A percentile compares a stretch with the other conserved stretches of the same genome.
These are phyloP conservation scores for Caenorhabditis uteleia DNA, from an alignment of 2,888 invertebrate genomes.

Conservation along the genomic window DNA sequence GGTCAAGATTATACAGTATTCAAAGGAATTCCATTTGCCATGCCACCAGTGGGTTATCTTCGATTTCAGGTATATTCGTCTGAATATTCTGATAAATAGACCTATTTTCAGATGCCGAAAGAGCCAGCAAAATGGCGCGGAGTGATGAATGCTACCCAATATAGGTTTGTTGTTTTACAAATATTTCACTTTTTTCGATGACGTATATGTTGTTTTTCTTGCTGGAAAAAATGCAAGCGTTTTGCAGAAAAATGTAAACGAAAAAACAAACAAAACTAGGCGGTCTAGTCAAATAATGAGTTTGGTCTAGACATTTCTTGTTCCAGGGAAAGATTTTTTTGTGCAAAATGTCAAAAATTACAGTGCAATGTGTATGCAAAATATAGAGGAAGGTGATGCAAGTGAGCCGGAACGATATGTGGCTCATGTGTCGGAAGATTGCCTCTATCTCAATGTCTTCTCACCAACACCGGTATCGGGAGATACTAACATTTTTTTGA, in stretches of 20 bases:
- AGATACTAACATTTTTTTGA: background rate
- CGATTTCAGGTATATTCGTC: slow-evolving; percentile 60
- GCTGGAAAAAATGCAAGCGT: too few relatives aligned
- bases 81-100: background rate
- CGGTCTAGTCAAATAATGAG: too few relatives aligned
- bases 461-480: slow-evolving; percentile 77
- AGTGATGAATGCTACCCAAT: slow-evolving; percentile 70
- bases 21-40: slow-evolving; percentile 70
- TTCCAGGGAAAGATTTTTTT: too few relatives aligned
- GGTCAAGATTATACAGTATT: slow-evolving; percentile 67
- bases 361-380: slow-evolving; percentile 59
- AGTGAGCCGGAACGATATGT: slow-evolving; percentile 54
- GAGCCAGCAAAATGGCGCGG: slow-evolving; percentile 69
- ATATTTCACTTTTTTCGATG: too few relatives aligned
- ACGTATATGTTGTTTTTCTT: too few relatives aligned
- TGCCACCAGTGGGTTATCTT: slow-evolving; percentile 69
- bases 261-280: too few relatives aligned
- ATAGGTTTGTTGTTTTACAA: slow-evolving; percentile 46
- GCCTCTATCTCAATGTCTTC: slow-evolving; percentile 89
- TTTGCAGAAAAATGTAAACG: too few relatives aligned
- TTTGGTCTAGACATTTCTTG: too few relatives aligned
- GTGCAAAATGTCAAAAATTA: slow-evolving; percentile 1
- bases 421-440: slow-evolving; percentile 78
- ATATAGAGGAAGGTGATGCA: slow-evolving; percentile 45
- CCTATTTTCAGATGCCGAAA: slow-evolving; percentile 59